phyloP scores from a whole-genome alignment of 2,888 invertebrate genomes.

The Chrysolina americana region DNA sequence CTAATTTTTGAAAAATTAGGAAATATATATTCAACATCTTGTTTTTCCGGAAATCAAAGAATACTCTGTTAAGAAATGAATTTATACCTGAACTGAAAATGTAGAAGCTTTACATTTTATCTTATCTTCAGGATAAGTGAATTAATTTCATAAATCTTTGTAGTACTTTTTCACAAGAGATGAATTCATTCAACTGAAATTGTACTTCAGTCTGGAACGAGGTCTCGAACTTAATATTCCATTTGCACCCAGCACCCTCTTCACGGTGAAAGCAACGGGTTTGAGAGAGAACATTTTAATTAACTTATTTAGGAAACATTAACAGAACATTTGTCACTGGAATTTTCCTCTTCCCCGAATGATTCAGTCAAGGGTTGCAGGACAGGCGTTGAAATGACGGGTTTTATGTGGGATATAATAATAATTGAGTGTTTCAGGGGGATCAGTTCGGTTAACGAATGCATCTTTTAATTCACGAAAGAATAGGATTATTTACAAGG shows the following conservation, averaged over 20 bases:
- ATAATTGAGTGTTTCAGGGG: conserved; percentile 19
- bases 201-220: conserved; percentile 7
- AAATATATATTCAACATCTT: too few species aligned
- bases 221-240: conserved; percentile 49
- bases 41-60: too few species aligned
- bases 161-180: background rate
- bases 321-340: conserved; percentile 52
- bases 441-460: conserved; percentile 9
- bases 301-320: conserved; percentile 54
- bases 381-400: conserved; percentile 18
- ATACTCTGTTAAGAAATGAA: too few species aligned
- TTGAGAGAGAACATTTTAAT: conserved; percentile 49
- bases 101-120: background rate
- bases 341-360: conserved; percentile 25
- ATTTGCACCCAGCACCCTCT: conserved; percentile 41
- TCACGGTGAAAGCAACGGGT: conserved; percentile 27
- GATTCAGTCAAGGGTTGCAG: conserved; percentile 24
- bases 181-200: background rate
- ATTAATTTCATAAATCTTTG: background rate
- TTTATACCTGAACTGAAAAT: too few species aligned
- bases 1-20: too few species aligned
- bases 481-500: too few species aligned
- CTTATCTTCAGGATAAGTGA: background rate
- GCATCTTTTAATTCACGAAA: background rate
- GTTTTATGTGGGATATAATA: conserved; percentile 23